These are phyloP conservation scores for Loxodonta africana DNA, from an alignment of 2,113 vertebrate species.

Conservation along the genomic window DNA sequence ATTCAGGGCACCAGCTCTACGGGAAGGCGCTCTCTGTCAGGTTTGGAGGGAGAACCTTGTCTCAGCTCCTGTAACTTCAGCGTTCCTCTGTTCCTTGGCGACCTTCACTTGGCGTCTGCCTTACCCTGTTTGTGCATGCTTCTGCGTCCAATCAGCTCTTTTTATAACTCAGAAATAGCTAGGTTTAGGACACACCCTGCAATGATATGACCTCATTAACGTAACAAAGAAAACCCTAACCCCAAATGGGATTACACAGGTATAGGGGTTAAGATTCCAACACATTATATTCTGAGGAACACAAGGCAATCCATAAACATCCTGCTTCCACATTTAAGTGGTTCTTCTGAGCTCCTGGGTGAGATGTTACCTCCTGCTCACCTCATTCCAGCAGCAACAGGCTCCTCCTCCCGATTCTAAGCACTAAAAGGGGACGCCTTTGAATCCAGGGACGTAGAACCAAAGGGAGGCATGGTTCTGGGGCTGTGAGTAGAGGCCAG, in stretches of 20 bases:
- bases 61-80: neutral
- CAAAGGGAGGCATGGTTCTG: neutral
- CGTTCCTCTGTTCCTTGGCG: neutral
- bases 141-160: neutral
- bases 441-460: neutral
- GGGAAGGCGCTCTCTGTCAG: too few relatives aligned
- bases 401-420: rapidly evolving
- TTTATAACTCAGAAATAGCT: neutral
- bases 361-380: neutral
- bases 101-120: neutral
- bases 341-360: neutral
- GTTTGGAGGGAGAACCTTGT: too few relatives aligned
- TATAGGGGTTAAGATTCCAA: neutral
- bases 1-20: too few relatives aligned
- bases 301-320: neutral
- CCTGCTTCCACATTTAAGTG: neutral
- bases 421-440: too few relatives aligned
- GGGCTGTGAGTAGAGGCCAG: neutral
- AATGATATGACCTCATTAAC: neutral
- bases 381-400: neutral
- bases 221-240: neutral
- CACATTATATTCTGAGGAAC: neutral
- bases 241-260: neutral
- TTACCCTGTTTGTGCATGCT: neutral
- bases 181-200: neutral